A percentile compares a stretch with the other conserved stretches of the same genome.
Conservation (phyloP, 2,888 invertebrate genomes). For the Coremacera marginata region DNA sequence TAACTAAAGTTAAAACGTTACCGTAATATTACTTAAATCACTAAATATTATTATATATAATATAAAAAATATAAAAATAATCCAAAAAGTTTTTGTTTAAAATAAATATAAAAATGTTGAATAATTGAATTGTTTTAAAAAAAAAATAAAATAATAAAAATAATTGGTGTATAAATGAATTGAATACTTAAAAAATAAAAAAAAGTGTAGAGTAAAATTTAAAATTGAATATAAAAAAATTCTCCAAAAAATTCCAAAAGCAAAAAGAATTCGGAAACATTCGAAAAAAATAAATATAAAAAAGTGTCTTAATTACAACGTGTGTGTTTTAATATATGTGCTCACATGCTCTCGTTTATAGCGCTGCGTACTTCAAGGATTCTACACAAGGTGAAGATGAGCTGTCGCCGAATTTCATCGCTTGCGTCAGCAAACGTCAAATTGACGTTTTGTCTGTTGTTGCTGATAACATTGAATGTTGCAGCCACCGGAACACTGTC, state of each 20-base stretch:
- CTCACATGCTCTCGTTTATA: not conserved
- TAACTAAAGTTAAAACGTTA: not conserved
- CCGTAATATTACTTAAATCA: too few relatives aligned
- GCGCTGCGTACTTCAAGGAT: not conserved
- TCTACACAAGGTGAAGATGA: not conserved
- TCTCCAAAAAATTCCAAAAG: not conserved
- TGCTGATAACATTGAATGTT: conserved; percentile 3
- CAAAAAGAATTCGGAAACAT: too few relatives aligned
- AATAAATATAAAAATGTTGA: too few relatives aligned
- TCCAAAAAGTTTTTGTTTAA: too few relatives aligned
- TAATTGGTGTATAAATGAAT: too few relatives aligned
- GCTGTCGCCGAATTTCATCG: not conserved
- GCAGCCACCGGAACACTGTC: not conserved
- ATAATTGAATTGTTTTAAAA: too few relatives aligned
- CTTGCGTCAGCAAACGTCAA: not conserved
- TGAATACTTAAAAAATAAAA: not conserved
- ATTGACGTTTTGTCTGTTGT: not conserved
- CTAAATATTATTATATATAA: too few relatives aligned
- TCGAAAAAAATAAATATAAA: not conserved
- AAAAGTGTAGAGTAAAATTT: not conserved
- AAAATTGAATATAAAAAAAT: too few relatives aligned
- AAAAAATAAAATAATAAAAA: not conserved
- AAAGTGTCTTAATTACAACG: not conserved
- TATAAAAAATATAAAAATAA: too few relatives aligned
- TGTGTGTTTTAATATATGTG: not conserved